Base-by-base conservation (phyloP, 2,888 invertebrate species). In the Empis livida region DNA sequence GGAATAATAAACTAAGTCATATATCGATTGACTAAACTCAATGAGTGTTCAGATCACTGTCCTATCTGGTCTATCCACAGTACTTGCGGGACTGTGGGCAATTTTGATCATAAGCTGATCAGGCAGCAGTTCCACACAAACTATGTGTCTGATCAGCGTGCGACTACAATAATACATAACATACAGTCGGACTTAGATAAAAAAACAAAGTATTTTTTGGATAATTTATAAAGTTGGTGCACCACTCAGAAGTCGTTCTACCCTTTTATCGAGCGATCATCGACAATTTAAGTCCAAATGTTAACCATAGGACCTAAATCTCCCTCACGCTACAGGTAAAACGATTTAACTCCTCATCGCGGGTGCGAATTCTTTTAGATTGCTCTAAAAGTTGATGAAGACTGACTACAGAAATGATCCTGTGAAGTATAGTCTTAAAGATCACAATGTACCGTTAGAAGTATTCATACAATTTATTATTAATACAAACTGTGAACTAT, bases 341-440 rank as follows among this genome's bases (percentile, higher is more conserved):
- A 66, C 68, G 68, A 73, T 73, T 60, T 58, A 44, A 38, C 75
- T 76, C 77, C 55, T 78, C 77, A 74, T 74, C 77, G 70, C 74
- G 74, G 77, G 62, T 73, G 63, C 61, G 59, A 62, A 58, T 17
- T 67, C 72, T 73, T 73, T 64, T 66, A 59, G 54, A 58, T 72
- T 67, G 67, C 67, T 64, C 69, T 65, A 63, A 72, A 71, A 73
- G 71, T 64, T 64, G 67, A 65, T 62, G 73, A 74, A 76, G 74
- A 76, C 73, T 67, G 71, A 77, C 77, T 78, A 75, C 77, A 78
- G 77, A 77, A 78, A 76, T 76, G 76, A 78, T 77, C 77, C 77
- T 76, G 75, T 74, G 74, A 76, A 77, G 76, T 66, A 67, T 67
- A 67, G 67, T 67, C 67, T 67, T 67, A 62, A 61, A 40, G 3